Evolutionary conservation across 2,888 invertebrate species (phyloP), one percentile per base, ranked within the genome.

Genomic region (Ceriagrion tenellum): DNA sequence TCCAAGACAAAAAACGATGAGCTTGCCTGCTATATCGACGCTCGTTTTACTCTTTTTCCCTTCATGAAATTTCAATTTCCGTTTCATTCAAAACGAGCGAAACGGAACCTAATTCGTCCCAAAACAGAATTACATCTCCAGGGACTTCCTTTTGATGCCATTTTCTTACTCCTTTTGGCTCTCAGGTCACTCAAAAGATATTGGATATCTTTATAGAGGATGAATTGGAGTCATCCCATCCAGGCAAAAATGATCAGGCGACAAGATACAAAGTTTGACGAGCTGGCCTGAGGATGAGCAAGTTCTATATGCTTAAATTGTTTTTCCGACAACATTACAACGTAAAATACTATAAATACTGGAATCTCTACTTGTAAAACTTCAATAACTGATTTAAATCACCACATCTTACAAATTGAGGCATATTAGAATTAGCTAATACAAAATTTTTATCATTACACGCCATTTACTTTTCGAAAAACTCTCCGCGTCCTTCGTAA

Each of bases 21-120:
- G 20, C 59, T 16, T 59, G 20, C 59, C 59, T 59, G 59, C 59
- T 8, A 26, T 69, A 26, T n/a, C 26, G n/a, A 69, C 69, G 18
- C 23, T 10, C 10, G 26, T n/a, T 69, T 23, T 0, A 69, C 26
- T 69, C 69, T 20, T 20, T 12, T 20, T 69, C 69, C n/a, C 69
- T 69, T 69, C 12, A 20, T 69, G 69, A 26, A 8, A 69, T 69
- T 69, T 69, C 69, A 69, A 69, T 69, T 69, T 69, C 69, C 4
- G n/a, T n/a, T 69, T 69, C 69, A 69, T 69, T 69, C 69, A 69
- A 69, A 69, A 69, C 69, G 69, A 69, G 69, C 26, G 69, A 69
- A 20, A 69, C 69, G 26, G 69, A 69, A 69, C 69, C 69, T 69
- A 69, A 69, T 69, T 69, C 69, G 69, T 69, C 18, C 69, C 69